Evolutionary conservation across 2,797 vertebrate genomes (phyloP), one percentile per base, ranked within the genome.

Genomic region (Scomberomorus guttatus): DNA sequence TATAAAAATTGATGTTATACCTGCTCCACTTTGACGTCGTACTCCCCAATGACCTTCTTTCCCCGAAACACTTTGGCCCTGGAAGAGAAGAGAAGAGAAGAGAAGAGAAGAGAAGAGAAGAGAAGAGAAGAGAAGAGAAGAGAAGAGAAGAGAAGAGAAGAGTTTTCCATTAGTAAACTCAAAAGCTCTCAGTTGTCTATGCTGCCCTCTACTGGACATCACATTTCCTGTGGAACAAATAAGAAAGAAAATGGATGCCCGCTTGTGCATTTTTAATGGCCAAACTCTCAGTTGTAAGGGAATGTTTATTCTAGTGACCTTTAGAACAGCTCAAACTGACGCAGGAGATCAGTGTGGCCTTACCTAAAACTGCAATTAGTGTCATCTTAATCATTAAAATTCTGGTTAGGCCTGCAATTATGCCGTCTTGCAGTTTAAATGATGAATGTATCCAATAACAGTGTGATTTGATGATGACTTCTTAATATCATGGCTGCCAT

Each of bases 21-120:
- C 97, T 99, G 98, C 82, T 99, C 98, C 83, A 99, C 96, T 94
- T 96, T 98, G 93, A 99, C 95, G 85, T 99, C 98, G 24, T 96
- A 98, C 82, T 99, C 98, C 48, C 97, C 98, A 77, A 96, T 96
- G 81, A 99, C 81, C 90, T 98, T 99, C 92, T 98, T 99, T 27
- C 98, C 98, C 77, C 97, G 96, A 87, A 99, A 99, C 86, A 97
- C 94, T 92, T 98, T 99, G 87, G 95, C 91, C 98, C 98, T 99
- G 90, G 71, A 70, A 78, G 57, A 25, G 42, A 44, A 32, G 24
- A 77, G 58, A 44, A 32, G 24, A 77, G 63, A 44, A 32, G 24
- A 77, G 63, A 27, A 54, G 34, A 68, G n/a, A 59, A 20, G 63
- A 67, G 46, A 44, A 57, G 58, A 60, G 51, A 50, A 20, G 11